Conservation (phyloP, 2,113 vertebrate species). For the Danio rerio region GRCz12tu NC_133190.1:43990501-43991000, state of each 20-base stretch:
- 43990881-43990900: neutral
- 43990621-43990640: neutral
- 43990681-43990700: conserved; percentile 66
- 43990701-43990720: conserved; percentile 73
- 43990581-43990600: conserved; percentile 48
- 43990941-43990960: neutral
- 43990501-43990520: conserved; percentile 79
- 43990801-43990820: neutral
- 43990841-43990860: too few relatives aligned
- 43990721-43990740: conserved; percentile 70
- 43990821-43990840: too few relatives aligned
- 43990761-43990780: conserved; percentile 62
- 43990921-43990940: neutral
- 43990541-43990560: conserved; percentile 73
- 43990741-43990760: conserved; percentile 69
- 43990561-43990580: conserved; percentile 58
- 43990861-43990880: neutral
- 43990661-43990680: conserved; percentile 67
- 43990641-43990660: conserved; percentile 11
- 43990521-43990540: conserved; percentile 65
- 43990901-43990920: too few relatives aligned
- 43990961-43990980: neutral
- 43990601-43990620: conserved; percentile 60
- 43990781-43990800: conserved; percentile 58
- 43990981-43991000: neutral